phyloP scores from a whole-genome alignment of 2,113 vertebrate species.

The Hippocampus mohnikei region DNA sequence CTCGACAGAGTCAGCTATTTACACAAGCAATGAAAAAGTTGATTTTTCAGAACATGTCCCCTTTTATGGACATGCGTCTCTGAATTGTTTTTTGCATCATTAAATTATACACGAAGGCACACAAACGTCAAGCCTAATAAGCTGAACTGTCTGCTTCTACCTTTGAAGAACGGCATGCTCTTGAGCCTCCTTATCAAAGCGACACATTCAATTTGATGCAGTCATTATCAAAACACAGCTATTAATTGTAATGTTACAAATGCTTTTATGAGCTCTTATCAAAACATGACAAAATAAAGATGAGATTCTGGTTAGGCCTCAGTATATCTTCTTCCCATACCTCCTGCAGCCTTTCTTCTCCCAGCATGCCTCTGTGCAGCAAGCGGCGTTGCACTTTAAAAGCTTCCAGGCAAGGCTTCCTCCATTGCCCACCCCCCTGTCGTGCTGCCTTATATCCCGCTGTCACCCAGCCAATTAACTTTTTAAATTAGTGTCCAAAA shows the following conservation, averaged over 20 bases:
- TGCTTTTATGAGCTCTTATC: background rate
- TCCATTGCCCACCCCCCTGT: background rate
- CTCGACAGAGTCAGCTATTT: too few species aligned
- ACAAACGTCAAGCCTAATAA: background rate
- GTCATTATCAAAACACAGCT: background rate
- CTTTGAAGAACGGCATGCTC: background rate
- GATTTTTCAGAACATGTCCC: too few species aligned
- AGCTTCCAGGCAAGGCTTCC: background rate
- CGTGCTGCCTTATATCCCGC: background rate
- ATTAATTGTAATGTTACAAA: background rate
- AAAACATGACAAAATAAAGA: background rate
- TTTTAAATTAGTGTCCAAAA: background rate
- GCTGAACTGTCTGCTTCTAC: background rate
- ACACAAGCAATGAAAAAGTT: too few species aligned
- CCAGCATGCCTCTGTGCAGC: background rate
- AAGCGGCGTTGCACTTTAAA: background rate
- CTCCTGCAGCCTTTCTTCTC: background rate
- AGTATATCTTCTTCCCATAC: background rate
- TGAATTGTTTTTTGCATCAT: background rate
- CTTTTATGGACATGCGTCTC: too few species aligned
- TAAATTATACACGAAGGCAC: background rate
- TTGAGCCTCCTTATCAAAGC: background rate
- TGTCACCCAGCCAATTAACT: background rate
- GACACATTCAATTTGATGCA: background rate
- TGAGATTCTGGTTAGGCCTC: too few species aligned